Evolutionary conservation across 2,797 vertebrate species (phyloP).

Genomic region (Bradypodion pumilum): DNA sequence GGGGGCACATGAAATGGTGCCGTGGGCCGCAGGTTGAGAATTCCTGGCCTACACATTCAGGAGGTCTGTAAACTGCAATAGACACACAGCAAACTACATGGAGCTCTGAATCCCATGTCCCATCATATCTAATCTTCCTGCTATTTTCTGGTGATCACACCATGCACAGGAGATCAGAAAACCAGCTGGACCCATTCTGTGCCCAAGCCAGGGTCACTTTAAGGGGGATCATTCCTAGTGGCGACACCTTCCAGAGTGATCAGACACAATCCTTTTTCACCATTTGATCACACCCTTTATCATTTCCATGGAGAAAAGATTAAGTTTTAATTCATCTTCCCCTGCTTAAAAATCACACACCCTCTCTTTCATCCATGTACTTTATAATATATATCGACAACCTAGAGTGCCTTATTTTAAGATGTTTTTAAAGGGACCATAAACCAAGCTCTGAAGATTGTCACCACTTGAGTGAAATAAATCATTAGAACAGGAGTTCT

Average conservation of each 20-base stretch:
- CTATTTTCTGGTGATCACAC: too few species aligned
- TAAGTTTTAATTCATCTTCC: slow-evolving; percentile 30
- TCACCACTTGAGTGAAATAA: slow-evolving; percentile 31
- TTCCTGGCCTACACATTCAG: neutral
- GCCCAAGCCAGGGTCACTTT: too few species aligned
- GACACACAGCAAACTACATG: neutral
- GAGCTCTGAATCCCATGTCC: neutral
- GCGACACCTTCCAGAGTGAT: too few species aligned
- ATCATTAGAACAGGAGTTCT: too few species aligned
- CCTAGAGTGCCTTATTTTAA: slow-evolving; percentile 39
- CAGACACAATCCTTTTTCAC: too few species aligned
- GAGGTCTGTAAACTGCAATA: neutral
- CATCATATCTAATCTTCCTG: neutral
- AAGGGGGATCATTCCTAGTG: too few species aligned
- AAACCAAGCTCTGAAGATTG: slow-evolving; percentile 41
- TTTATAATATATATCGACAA: slow-evolving; percentile 33
- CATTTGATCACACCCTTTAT: too few species aligned
- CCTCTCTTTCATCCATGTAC: slow-evolving; percentile 48
- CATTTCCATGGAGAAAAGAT: slow-evolving; percentile 42
- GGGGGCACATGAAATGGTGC: too few species aligned
- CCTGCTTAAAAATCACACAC: slow-evolving; percentile 30
- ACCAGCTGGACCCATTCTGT: too few species aligned
- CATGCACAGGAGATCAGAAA: too few species aligned
- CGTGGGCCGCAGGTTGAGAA: too few species aligned
- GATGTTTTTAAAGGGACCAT: slow-evolving; percentile 17